Evolutionary conservation across 2,888 invertebrate species (phyloP), one percentile per base, ranked within the genome.

Genomic region (Timema podura): DNA sequence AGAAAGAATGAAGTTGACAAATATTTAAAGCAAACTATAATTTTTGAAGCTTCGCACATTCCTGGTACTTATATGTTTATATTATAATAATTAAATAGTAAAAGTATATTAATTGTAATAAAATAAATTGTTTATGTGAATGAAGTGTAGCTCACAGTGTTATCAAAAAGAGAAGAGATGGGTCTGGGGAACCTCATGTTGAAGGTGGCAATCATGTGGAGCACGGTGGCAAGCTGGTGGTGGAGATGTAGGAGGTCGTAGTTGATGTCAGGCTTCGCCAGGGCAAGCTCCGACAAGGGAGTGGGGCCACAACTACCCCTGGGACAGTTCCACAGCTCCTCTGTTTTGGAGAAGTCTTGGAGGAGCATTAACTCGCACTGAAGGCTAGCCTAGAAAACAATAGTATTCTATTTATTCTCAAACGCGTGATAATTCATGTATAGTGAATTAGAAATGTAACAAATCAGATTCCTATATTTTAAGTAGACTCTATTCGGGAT

Each of bases 181-280:
- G 89, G 93, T 80, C 89, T 93, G 66, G 85, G 80, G 74, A 88
- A 84, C 79, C 90, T 93, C 67, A 96, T 80, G 76, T 88, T 88
- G 77, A 95, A 93, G 74, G 87, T 86, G 30, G 92, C 88, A 75
- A 95, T 88, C 80, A 94, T 91, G 75, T 91, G 89, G 69, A 96
- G 83, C 1, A 91, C 88, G 73, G 89, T 84, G 2, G 90, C 88
- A 68, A 96, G 83, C 81, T 95, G 93, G 76, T 89, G 89, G 80
- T 96, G 95, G 70, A 95, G 83, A 75, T 89, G 87, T 9, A 96
- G 82, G 74, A 95, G 83, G 75, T 91, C 90, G 73, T 88, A 88
- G 80, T 92, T 91, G 1, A 91, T 89, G 69, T 85, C 84, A 75
- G 88, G 88, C 78, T 93, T 93, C 72, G 89, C 88, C 72, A 93